Evolutionary conservation across 2,888 invertebrate genomes (phyloP).

Genomic region (Orthosia incerta): DNA sequence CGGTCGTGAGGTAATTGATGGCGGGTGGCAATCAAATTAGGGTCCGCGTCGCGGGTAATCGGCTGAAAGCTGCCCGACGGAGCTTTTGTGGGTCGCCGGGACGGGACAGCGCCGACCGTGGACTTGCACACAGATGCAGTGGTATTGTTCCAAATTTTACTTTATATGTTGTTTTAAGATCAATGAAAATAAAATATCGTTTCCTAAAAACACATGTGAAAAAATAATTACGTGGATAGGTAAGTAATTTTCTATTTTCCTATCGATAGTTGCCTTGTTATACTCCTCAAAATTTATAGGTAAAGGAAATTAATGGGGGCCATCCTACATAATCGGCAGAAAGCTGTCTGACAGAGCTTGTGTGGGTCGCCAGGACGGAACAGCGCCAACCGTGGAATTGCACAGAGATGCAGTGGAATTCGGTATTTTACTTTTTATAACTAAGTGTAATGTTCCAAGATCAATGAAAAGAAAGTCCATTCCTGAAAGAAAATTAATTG

Average conservation of each 20-base stretch:
- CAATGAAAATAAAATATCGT: too few species aligned
- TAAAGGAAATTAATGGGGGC: background rate
- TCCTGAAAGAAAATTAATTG: too few species aligned
- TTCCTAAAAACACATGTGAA: too few species aligned
- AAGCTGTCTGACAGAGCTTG: slow-evolving; percentile 86
- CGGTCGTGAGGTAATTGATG: slow-evolving; percentile 87
- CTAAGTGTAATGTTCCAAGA: background rate
- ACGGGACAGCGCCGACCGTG: slow-evolving; percentile 62
- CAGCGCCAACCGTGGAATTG: slow-evolving; percentile 50
- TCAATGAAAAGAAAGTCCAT: too few species aligned
- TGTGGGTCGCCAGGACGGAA: slow-evolving; percentile 75
- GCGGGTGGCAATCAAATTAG: slow-evolving; percentile 89
- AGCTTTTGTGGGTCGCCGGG: slow-evolving; percentile 82
- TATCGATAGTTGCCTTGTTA: too few species aligned
- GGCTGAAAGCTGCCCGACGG: slow-evolving; percentile 88
- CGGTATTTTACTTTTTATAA: background rate
- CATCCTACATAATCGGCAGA: slow-evolving; percentile 80
- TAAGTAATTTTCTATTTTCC: too few species aligned
- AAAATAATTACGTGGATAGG: background rate
- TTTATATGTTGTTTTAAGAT: background rate
- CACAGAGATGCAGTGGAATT: slow-evolving; percentile 6
- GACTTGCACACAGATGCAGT: slow-evolving; percentile 44
- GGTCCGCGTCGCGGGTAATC: slow-evolving; percentile 88
- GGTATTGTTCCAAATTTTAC: background rate
- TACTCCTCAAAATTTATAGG: background rate